Base-by-base conservation (phyloP, 1,140 invertebrate species). In the Medauroidea extradentata region DNA sequence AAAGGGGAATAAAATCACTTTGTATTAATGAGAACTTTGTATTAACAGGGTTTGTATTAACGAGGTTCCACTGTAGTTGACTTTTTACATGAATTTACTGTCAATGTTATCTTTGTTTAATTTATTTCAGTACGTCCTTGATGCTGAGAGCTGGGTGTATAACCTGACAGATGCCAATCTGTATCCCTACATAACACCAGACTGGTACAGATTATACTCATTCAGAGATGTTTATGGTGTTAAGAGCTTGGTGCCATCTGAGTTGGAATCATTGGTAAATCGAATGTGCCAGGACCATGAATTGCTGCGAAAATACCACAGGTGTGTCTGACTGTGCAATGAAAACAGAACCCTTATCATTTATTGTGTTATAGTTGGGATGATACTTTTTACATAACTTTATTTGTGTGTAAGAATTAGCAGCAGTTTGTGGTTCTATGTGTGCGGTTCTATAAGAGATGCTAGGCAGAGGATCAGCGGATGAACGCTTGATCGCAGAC, bases 111-210 rank as follows among this genome's bases (percentile, higher is more conserved):
- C n/a, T n/a, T n/a, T n/a, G n/a, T n/a, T n/a, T n/a, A n/a, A n/a
- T 34, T 34, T 34, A 7, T 34, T 64, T 14, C 46, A 87, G 86
- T 75, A 76, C 64, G 80, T 91, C 1, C 62, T 83, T 27, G 85
- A 91, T 68, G 82, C 83, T 44, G 77, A 85, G 4, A 90, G 86
- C n/a, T 94, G 84, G 75, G 84, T 84, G 2, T 85, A 89, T 64
- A 90, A 94, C 71, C 65, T 93, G 1, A 90, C 86, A 0, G 75
- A 82, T 71, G 90, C 91, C 0, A 94, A 93, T 70, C 57, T 78
- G n/a, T 71, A 71, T 1, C 77, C 79, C 0, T 62, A 76, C 9
- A 52, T 73, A 57, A 65, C 69, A 46, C 87, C 87, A 0, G 66
- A 75, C 19, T 90, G 88, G 87, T 82, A 78, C 50, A 77, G 82